These are phyloP conservation scores for Neoascia interrupta DNA, from an alignment of 2,888 invertebrate species.

Conservation along the genomic window DNA sequence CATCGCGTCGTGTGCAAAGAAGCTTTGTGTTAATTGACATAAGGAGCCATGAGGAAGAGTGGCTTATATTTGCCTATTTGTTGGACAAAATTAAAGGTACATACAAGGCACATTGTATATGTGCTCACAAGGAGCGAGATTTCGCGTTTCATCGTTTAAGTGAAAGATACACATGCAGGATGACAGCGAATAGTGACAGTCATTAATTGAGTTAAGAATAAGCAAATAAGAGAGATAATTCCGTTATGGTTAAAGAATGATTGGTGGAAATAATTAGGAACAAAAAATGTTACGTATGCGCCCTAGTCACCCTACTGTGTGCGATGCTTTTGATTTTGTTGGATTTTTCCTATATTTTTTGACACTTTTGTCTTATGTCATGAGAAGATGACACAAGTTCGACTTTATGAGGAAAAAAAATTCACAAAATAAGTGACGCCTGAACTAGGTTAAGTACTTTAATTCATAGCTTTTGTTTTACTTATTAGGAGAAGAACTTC, in stretches of 20 bases:
- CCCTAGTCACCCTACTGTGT: no score
- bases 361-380: no score
- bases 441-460: no score
- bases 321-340: no score
- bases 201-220: slow-evolving; percentile 13
- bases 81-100: neutral
- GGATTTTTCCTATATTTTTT: no score
- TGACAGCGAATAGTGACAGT: slow-evolving; percentile 26
- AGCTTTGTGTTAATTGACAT: slow-evolving; percentile 44
- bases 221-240: slow-evolving; percentile 12
- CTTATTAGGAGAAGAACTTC: no score
- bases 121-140: no score
- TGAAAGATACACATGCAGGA: neutral
- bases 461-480: no score
- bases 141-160: neutral
- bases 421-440: no score
- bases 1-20: slow-evolving; percentile 33
- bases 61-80: neutral
- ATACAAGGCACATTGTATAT: no score
- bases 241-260: neutral
- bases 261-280: neutral
- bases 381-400: no score
- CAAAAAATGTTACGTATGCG: neutral
- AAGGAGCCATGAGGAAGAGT: neutral
- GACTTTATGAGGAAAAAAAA: no score